Conservation (phyloP, 2,888 invertebrate genomes). For the Hecatera dysodea region DNA sequence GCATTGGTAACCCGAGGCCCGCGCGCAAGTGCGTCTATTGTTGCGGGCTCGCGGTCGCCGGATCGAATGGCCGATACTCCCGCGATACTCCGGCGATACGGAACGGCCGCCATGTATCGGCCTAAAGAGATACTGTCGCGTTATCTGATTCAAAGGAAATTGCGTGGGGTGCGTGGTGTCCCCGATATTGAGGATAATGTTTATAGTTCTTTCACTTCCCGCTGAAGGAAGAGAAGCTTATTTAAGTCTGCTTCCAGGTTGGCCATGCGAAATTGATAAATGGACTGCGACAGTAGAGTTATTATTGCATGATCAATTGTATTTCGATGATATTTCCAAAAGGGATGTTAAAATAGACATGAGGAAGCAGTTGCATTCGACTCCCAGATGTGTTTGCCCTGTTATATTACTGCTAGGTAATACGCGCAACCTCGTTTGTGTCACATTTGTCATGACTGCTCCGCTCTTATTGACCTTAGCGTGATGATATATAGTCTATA, state of each 20-base stretch:
- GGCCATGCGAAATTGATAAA: background rate
- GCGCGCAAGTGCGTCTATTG: constrained; percentile 69
- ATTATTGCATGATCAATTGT: background rate
- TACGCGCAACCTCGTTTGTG: too few relatives aligned
- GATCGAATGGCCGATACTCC: constrained; percentile 64
- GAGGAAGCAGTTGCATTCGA: background rate
- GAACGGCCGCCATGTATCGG: constrained; percentile 50
- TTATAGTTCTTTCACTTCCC: background rate
- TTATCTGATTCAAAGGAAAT: constrained; percentile 48
- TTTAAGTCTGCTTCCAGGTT: background rate
- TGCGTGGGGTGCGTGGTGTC: constrained; percentile 18
- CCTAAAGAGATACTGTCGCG: constrained; percentile 38
- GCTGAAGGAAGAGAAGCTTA: background rate
- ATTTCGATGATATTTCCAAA: background rate
- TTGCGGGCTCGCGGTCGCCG: constrained; percentile 65
- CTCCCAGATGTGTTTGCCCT: background rate
- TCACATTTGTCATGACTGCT: too few relatives aligned
- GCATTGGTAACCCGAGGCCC: constrained; percentile 60
- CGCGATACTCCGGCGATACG: constrained; percentile 44
- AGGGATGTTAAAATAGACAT: background rate
- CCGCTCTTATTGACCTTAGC: too few relatives aligned
- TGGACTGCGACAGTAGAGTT: background rate
- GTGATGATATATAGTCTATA: too few relatives aligned
- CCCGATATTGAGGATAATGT: constrained; percentile 13
- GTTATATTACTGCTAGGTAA: too few relatives aligned